Conservation (phyloP, 2,888 invertebrate genomes). For the Aspidapion aeneum region DNA sequence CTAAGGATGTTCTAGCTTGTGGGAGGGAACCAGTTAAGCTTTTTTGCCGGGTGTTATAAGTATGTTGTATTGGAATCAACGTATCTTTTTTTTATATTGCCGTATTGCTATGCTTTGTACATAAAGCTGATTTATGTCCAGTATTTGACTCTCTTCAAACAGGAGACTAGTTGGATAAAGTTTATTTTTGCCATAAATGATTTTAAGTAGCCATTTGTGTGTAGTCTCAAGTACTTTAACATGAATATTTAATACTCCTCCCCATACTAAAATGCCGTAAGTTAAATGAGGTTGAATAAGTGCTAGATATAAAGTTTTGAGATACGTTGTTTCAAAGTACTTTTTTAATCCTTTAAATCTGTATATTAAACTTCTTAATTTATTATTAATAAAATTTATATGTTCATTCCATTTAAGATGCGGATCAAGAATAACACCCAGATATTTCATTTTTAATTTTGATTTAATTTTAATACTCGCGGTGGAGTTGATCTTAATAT, state of each 20-base stretch:
- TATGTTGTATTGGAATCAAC: too few species aligned
- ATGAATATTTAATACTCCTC: not conserved
- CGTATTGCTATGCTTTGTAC: too few species aligned
- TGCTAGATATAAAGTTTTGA: not conserved
- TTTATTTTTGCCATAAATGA: not conserved
- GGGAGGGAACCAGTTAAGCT: too few species aligned
- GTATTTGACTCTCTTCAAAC: not conserved
- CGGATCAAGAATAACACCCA: too few species aligned
- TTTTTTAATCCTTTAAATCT: too few species aligned
- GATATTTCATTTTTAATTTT: not conserved
- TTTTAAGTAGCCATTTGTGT: not conserved
- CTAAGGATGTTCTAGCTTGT: too few species aligned
- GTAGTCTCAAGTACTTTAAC: not conserved
- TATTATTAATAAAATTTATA: too few species aligned
- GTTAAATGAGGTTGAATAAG: not conserved
- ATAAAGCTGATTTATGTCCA: not conserved
- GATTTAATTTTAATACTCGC: not conserved
- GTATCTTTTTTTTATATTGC: too few species aligned
- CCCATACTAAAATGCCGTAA: constrained; percentile 1
- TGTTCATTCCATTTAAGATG: too few species aligned
- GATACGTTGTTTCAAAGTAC: too few species aligned
- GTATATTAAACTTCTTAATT: not conserved
- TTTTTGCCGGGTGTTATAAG: too few species aligned
- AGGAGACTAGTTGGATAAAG: not conserved
- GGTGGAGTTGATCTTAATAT: not conserved